Evolutionary conservation across 2,797 vertebrate species (phyloP), one percentile per base, ranked within the genome.

Genomic region (Falco cherrug): DNA sequence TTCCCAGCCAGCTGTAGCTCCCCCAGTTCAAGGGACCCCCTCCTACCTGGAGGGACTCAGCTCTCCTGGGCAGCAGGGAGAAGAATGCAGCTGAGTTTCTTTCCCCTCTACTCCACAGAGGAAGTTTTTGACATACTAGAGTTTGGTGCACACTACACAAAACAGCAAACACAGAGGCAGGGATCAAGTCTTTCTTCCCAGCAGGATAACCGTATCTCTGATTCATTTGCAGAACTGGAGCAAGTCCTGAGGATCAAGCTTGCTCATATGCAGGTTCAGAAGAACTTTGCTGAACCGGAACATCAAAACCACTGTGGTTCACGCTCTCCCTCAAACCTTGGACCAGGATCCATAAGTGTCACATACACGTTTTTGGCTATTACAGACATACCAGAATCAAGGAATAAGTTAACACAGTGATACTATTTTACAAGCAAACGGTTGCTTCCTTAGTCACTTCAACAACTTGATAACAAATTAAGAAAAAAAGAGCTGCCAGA

Each of bases 311-410:
- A 59, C 15, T 5, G 5, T n/a, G 9, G 24, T 64, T 69, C 61
- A 18, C 4, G 6, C 33, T 50, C 13, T 60, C 11, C 20, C 29
- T 61, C 26, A 64, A 50, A 65, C 2, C 2, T 0, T 21, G 6
- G 26, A 1, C 24, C 47, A 64, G 29, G 37, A 29, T 31, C 26
- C 6, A 0, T 4, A 31, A 12, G 4, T 28, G n/a, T 6, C 19
- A 22, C 9, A 14, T 5, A 29, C 10, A 25, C 5, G 2, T n/a
- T 59, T 84, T 80, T 82, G 31, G 31, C 51, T 78, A 26, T 13
- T 39, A 59, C 13, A 84, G 22, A 7, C 5, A 1, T 33, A 64
- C 6, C 11, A 60, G 53, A 84, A 67, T 24, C 67, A 71, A 71
- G 9, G 29, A 75, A 28, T 16, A 54, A 37, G 17, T 15, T 28